Conservation (phyloP, 2,888 invertebrate species). For the Belgica antarctica region DNA sequence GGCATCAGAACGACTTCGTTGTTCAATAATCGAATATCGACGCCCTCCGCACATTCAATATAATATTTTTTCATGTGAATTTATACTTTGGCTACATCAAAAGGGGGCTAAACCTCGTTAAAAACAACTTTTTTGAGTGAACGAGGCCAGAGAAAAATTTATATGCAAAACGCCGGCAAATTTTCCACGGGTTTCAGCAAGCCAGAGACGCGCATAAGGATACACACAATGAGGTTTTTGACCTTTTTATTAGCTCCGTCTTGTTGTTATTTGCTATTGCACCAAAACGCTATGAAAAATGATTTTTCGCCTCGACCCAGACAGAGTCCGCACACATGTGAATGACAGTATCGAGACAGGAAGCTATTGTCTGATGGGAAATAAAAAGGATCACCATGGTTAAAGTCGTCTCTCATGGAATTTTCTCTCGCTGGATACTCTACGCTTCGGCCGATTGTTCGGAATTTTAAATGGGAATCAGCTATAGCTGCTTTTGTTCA, state of each 20-base stretch:
- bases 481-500: not conserved
- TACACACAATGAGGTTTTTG: conserved; percentile 31
- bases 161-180: conserved; percentile 36
- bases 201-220: conserved; percentile 24
- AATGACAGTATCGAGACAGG: conserved; percentile 13
- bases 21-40: conserved; percentile 44
- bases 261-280: not conserved
- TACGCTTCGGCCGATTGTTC: not conserved
- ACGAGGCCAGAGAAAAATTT: conserved; percentile 26
- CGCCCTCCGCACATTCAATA: conserved; percentile 35
- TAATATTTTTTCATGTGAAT: conserved; percentile 27
- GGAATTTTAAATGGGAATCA: no score
- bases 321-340: not conserved
- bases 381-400: not conserved
- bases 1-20: conserved; percentile 27
- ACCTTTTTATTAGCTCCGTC: conserved; percentile 29
- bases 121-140: conserved; percentile 36
- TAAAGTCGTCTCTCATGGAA: not conserved
- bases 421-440: not conserved
- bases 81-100: conserved; percentile 27
- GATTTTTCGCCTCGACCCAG: not conserved
- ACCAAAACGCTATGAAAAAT: not conserved
- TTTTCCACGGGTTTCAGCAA: conserved; percentile 9
- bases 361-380: conserved; percentile 15
- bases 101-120: conserved; percentile 45